Evolutionary conservation across 1,140 invertebrate genomes (phyloP), one percentile per base, ranked within the genome.

Genomic region (Caerostris extrusa): DNA sequence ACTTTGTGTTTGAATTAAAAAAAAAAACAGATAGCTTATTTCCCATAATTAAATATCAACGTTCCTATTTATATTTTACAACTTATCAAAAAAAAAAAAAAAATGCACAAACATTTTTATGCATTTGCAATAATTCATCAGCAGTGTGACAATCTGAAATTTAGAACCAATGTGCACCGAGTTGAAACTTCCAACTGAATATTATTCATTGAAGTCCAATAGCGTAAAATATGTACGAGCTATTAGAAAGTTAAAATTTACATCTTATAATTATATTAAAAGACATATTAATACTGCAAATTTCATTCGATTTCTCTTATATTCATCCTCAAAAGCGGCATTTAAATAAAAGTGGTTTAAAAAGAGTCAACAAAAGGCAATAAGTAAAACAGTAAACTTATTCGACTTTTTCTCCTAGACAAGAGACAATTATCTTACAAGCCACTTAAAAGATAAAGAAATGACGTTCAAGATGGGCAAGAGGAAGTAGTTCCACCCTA

Each of bases 401-500:
- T 34, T 12, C 50, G 5, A 53, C 10, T 12, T 5, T 34, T 53
- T 53, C 6, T 5, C 34, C 34, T 12, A 77, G 8, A 50, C 71
- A 77, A 14, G 61, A 12, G 50, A 77, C 71, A 77, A 77, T 77
- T 77, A 77, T 50, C 8, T 53, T 77, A 3, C 56, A 58, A 85
- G 17, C n/a, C 56, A 60, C 10, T 60, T 85, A 85, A 85, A 85
- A 57, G 19, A 34, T 58, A 85, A 85, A 85, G 14, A 85, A 85
- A 19, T n/a, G 56, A 85, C n/a, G n/a, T 8, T 58, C 5, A 19
- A 85, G n/a, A 85, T 81, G 5, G 34, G 4, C 4, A 19, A 85
- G 58, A 85, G 82, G 56, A 85, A 85, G 57, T 17, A 77, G 53
- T 34, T 5, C 34, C 71, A 50, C 69, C 19, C 56, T 34, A n/a